phyloP scores from a whole-genome alignment of 2,888 invertebrate genomes.

The Calameuta filiformis region DNA sequence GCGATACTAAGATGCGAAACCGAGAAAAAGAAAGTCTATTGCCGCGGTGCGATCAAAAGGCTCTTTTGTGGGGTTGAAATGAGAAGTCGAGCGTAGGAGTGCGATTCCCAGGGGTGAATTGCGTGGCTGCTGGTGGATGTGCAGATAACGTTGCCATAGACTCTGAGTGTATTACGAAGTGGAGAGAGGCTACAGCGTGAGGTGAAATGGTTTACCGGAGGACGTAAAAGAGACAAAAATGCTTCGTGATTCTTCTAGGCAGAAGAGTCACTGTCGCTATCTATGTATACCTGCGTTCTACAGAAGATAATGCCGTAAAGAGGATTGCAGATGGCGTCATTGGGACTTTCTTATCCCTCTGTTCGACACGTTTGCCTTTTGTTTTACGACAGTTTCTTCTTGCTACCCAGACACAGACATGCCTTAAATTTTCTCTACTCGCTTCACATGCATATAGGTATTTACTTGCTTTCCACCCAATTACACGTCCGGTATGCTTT shows the following conservation, averaged over 20 bases:
- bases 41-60: neutral
- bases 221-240: neutral
- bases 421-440: neutral
- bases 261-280: neutral
- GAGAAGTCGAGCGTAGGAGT: neutral
- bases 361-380: conserved; percentile 41
- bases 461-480: neutral
- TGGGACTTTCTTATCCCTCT: conserved; percentile 42
- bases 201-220: neutral
- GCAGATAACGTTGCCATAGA: neutral
- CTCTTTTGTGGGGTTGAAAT: neutral
- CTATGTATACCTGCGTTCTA: conserved; percentile 7
- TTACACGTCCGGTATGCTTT: neutral
- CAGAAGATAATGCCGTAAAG: conserved; percentile 41
- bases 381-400: conserved; percentile 44
- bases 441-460: neutral
- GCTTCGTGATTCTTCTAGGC: neutral
- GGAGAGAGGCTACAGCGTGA: neutral
- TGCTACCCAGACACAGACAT: conserved; percentile 23
- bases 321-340: conserved; percentile 46
- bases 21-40: neutral
- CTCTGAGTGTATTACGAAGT: neutral
- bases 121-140: neutral
- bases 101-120: neutral
- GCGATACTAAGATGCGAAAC: neutral